Base-by-base conservation (phyloP, 2,113 vertebrate genomes). In the Dicerorhinus sumatrensis region DNA sequence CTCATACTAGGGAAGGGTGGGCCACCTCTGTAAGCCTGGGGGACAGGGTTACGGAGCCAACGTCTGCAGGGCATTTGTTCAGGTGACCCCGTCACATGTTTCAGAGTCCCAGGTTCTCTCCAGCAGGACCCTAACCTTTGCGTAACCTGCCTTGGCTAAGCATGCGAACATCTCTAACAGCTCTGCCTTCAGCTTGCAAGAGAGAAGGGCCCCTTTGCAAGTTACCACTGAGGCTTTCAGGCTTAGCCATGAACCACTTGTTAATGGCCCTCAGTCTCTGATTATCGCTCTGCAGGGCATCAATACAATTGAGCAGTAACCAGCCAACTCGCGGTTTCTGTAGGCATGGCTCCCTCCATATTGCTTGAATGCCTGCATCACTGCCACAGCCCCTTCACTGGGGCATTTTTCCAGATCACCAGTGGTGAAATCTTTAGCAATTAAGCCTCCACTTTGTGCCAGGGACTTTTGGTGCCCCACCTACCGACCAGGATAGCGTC, bases 401-500 rank as follows among this genome's bases (percentile, higher is more conserved):
- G 46, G 36, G 25, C 46, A 21, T 48, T 58, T 36, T 82, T 96
- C 31, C 67, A 56, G 21, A 65, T 48, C 25, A 67, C 39, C 42
- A 11, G 18, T 31, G 25, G 39, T 29, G 36, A 76, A 23, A 82
- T 88, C 48, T 9, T 62, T 29, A 36, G 36, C n/a, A 58, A 72
- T 21, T 17, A 81, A 77, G 82, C 23, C 75, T 60, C 23, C 46
- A 17, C 33, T 29, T 58, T 73, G 58, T 80, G 31, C 65, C 63
- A 25, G 31, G 69, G 29, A 36, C 46, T 72, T 31, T 77, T 56
- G 5, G 3, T 29, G 36, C 62, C 31, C n/a, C 10, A 20, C 58
- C 42, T 8, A 42, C 48, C 4, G 29, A n/a, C 3, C 9, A 3
- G 33, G 65, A 33, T 0, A 8, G 25, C 65, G 1, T 33, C 73